Percentiles rank a stretch among this genome's conserved stretches.
These are phyloP conservation scores for Dreissena polymorpha DNA, from an alignment of 1,140 invertebrate species.

Conservation along the genomic window DNA sequence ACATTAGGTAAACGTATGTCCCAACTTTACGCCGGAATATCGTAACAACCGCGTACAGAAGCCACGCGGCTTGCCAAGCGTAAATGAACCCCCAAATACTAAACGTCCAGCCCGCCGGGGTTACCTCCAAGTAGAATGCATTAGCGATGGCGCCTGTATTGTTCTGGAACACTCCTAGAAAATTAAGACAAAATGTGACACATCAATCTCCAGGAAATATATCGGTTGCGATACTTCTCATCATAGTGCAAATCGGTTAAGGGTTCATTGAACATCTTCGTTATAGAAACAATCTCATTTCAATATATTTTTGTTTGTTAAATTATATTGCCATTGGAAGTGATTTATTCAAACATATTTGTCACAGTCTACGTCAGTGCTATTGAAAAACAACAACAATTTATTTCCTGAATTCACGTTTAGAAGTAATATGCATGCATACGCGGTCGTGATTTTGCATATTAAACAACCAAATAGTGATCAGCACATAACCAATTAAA, in stretches of 20 bases:
- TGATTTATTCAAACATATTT: too few species aligned
- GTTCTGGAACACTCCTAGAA: constrained; percentile 70
- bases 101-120: constrained; percentile 74
- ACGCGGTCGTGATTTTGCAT: too few species aligned
- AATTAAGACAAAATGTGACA: neutral
- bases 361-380: too few species aligned
- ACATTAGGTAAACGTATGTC: constrained; percentile 62
- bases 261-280: neutral
- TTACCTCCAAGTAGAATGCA: constrained; percentile 67
- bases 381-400: too few species aligned
- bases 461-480: too few species aligned
- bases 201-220: neutral
- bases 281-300: too few species aligned
- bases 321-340: too few species aligned
- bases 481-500: too few species aligned
- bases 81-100: constrained; percentile 76
- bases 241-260: neutral
- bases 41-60: constrained; percentile 65
- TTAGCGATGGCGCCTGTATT: constrained; percentile 67
- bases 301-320: too few species aligned
- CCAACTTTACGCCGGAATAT: constrained; percentile 66
- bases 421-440: too few species aligned
- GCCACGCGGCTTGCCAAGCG: constrained; percentile 67
- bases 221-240: neutral
- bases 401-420: too few species aligned